These are phyloP conservation scores for Chelonia mydas DNA, from an alignment of 2,797 vertebrate species.

Conservation along the genomic window DNA sequence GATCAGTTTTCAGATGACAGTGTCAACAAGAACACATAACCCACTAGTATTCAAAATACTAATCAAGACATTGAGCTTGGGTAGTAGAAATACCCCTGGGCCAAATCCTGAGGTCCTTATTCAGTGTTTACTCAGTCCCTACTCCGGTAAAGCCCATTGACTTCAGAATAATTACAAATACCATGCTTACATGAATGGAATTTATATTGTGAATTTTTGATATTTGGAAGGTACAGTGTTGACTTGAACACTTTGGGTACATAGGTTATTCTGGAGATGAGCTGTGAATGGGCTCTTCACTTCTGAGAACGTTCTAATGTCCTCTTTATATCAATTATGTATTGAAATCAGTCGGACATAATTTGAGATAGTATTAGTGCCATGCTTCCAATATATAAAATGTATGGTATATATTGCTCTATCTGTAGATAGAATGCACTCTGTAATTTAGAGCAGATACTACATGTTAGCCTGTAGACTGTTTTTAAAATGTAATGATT, in stretches of 20 bases:
- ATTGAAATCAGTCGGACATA: not conserved
- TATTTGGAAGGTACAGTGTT: not conserved
- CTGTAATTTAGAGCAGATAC: not conserved
- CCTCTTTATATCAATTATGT: not conserved
- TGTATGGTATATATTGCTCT: not conserved
- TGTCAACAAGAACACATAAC: not conserved
- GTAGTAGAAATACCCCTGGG: rapidly evolving
- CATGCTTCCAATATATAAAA: not conserved
- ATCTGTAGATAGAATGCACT: not conserved
- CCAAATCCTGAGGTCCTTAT: rapidly evolving
- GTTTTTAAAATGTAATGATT: not conserved
- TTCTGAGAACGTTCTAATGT: not conserved
- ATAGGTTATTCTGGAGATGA: not conserved
- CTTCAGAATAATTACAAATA: not conserved
- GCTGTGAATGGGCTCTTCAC: not conserved
- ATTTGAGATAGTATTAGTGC: not conserved
- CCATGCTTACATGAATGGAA: not conserved
- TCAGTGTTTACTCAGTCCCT: rapidly evolving
- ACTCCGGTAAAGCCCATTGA: not conserved
- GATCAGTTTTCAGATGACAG: not conserved
- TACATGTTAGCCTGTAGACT: rapidly evolving
- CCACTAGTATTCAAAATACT: not conserved
- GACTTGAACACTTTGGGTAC: not conserved
- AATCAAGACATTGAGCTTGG: not conserved
- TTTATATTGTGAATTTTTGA: not conserved